These are phyloP conservation scores for Microdon myrmicae DNA, from an alignment of 2,888 invertebrate species.

Conservation along the genomic window DNA sequence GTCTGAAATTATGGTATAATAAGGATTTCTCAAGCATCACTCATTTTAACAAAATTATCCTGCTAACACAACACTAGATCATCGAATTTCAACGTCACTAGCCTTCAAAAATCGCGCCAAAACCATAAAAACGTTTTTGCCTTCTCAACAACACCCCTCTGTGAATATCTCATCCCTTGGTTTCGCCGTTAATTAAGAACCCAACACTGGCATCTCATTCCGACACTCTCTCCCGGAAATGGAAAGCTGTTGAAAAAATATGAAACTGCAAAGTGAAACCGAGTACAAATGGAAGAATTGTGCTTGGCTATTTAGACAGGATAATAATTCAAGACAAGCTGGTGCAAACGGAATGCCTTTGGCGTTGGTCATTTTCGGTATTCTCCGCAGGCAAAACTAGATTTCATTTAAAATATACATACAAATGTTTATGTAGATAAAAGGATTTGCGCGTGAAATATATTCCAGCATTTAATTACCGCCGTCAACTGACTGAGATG, in stretches of 20 bases:
- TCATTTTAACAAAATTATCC: too few species aligned
- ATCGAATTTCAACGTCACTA: too few species aligned
- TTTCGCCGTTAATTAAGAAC: conserved; percentile 35
- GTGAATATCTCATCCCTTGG: too few species aligned
- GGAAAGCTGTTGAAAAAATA: neutral
- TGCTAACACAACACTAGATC: too few species aligned
- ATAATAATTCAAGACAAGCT: conserved; percentile 48
- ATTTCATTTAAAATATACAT: too few species aligned
- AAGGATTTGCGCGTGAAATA: conserved; percentile 16
- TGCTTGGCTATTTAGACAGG: conserved; percentile 46
- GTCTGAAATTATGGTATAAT: too few species aligned
- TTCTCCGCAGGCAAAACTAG: conserved; percentile 16
- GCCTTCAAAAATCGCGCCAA: too few species aligned
- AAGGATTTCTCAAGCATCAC: too few species aligned
- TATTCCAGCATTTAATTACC: conserved; percentile 33
- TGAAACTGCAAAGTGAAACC: neutral
- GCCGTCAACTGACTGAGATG: conserved; percentile 31
- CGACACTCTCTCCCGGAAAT: too few species aligned
- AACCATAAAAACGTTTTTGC: too few species aligned
- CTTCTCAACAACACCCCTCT: too few species aligned
- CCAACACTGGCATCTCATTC: conserved; percentile 11
- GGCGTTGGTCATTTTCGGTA: conserved; percentile 6
- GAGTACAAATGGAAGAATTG: conserved; percentile 15
- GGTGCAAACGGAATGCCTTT: conserved; percentile 22
- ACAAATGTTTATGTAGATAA: too few species aligned